Percentiles rank a stretch among this genome's conserved stretches.
These are phyloP conservation scores for Xanthostigma xanthostigma DNA, from an alignment of 2,888 invertebrate genomes.

Conservation along the genomic window DNA sequence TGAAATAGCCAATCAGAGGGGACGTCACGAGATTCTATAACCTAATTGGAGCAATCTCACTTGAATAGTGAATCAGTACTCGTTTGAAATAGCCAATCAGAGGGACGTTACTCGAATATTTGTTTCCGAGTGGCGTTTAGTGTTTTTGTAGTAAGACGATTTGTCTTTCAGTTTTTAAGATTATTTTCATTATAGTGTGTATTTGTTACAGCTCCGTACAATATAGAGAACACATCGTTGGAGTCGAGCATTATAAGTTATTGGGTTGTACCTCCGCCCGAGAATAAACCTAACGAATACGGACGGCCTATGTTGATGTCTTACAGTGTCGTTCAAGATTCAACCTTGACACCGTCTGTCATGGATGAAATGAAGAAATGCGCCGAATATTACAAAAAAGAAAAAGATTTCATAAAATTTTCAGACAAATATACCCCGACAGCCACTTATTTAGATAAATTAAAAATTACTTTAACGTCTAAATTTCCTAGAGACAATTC, in stretches of 20 bases:
- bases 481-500: constrained; percentile 72
- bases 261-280: constrained; percentile 94
- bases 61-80: no score
- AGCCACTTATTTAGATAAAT: constrained; percentile 67
- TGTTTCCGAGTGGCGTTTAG: no score
- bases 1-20: no score
- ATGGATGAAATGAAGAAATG: constrained; percentile 76
- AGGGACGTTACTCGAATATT: no score
- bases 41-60: no score
- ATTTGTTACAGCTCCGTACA: constrained; percentile 49
- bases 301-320: constrained; percentile 84
- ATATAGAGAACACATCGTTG: constrained; percentile 60
- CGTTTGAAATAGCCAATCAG: no score
- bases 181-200: neutral
- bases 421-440: constrained; percentile 49
- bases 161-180: no score
- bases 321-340: constrained; percentile 70
- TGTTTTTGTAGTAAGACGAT: no score
- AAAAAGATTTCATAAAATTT: constrained; percentile 50
- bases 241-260: constrained; percentile 77
- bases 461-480: constrained; percentile 64
- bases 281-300: constrained; percentile 81
- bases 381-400: constrained; percentile 67
- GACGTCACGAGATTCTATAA: no score
- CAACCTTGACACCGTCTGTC: constrained; percentile 62